Percentiles rank a stretch among this genome's conserved stretches.
Conservation (phyloP, 2,888 invertebrate genomes). For the Drosophila meridiana region DNA sequence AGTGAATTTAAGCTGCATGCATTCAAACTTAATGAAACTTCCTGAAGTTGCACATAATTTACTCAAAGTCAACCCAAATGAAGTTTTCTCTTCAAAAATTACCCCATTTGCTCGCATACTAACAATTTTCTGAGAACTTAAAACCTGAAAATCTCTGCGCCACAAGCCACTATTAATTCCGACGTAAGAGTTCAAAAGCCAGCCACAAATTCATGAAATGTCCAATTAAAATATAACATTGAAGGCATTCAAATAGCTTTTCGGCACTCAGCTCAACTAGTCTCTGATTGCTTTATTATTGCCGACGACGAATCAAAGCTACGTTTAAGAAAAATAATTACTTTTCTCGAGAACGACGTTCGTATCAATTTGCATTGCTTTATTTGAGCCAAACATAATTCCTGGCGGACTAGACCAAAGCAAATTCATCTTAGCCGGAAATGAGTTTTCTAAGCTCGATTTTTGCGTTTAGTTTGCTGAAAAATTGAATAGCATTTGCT, state of each 20-base stretch:
- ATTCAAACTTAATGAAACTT: not conserved
- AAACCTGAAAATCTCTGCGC: not conserved
- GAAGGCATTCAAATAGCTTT: not conserved
- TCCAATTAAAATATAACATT: not conserved
- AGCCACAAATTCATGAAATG: not conserved
- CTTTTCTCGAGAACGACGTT: conserved; percentile 3
- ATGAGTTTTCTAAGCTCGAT: conserved; percentile 14
- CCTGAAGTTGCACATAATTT: not conserved
- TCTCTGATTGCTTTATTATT: conserved; percentile 8
- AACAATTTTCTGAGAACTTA: not conserved
- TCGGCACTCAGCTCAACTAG: conserved; percentile 1
- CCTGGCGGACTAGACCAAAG: not conserved
- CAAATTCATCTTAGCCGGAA: not conserved
- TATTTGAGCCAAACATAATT: not conserved
- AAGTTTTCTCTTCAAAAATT: not conserved
- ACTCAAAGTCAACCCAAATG: not conserved
- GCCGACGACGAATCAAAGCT: not conserved
- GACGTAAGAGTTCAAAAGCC: not conserved
- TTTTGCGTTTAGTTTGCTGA: conserved; percentile 17
- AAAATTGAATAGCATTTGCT: conserved; percentile 28
- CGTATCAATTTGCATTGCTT: conserved; percentile 8
- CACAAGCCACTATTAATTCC: not conserved
- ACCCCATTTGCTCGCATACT: not conserved
- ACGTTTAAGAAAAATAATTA: conserved; percentile 7
- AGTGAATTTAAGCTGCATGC: not conserved